Conservation (phyloP, 2,113 vertebrate genomes). For the Xyrauchen texanus region DNA sequence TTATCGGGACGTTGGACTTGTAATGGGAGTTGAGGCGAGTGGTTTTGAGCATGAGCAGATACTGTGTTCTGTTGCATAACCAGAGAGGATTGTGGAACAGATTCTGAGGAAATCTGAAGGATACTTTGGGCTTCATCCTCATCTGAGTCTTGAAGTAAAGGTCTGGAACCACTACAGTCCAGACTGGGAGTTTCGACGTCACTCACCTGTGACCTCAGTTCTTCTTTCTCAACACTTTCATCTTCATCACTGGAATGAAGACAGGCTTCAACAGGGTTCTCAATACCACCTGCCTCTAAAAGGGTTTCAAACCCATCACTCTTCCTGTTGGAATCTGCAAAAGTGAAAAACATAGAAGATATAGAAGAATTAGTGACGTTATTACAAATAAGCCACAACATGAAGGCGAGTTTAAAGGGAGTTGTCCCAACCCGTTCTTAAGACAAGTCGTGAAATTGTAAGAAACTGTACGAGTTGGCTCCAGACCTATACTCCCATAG, state of each 20-base stretch:
- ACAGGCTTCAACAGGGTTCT: slow-evolving; percentile 62
- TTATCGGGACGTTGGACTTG: neutral
- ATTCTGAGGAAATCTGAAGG: slow-evolving; percentile 16
- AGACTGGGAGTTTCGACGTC: slow-evolving; percentile 71
- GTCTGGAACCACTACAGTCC: slow-evolving; percentile 89
- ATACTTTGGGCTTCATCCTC: slow-evolving; percentile 81
- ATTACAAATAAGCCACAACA: too few relatives aligned
- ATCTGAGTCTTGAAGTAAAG: slow-evolving; percentile 89
- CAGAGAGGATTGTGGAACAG: neutral
- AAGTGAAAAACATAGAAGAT: slow-evolving; percentile 50
- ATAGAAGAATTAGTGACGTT: neutral
- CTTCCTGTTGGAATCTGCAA: slow-evolving; percentile 64
- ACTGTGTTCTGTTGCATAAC: neutral
- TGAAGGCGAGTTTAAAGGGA: too few relatives aligned
- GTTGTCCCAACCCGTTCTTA: too few relatives aligned
- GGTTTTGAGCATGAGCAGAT: neutral
- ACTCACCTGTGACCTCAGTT: slow-evolving; percentile 70
- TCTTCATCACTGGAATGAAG: slow-evolving; percentile 92
- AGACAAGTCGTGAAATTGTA: too few relatives aligned
- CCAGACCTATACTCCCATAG: too few relatives aligned
- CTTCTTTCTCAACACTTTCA: slow-evolving; percentile 42
- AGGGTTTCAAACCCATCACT: slow-evolving; percentile 68
- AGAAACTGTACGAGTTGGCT: too few relatives aligned
- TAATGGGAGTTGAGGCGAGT: neutral
- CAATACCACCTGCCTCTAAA: slow-evolving; percentile 54